phyloP scores from a whole-genome alignment of 2,113 vertebrate species.

The Malurus elegans region DNA sequence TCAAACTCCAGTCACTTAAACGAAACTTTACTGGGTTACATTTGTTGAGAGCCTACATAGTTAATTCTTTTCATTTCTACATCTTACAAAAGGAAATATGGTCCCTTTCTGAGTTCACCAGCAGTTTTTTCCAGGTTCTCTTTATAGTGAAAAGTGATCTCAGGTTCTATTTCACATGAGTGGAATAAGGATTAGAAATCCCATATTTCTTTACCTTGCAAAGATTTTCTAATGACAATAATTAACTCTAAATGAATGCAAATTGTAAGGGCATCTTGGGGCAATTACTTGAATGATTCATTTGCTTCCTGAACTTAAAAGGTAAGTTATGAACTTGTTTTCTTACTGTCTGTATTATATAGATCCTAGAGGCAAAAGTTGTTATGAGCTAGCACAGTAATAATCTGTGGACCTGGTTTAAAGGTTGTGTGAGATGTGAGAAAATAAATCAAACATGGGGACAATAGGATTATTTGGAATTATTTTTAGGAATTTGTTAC shows the following conservation, averaged over 20 bases:
- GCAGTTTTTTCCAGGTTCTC: not conserved
- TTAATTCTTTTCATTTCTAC: not conserved
- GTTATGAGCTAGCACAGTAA: not conserved
- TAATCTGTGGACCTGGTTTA: not conserved
- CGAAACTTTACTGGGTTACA: not conserved
- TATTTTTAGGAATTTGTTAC: not conserved
- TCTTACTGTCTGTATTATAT: not conserved
- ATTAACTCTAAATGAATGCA: conserved; percentile 1
- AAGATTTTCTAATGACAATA: not conserved
- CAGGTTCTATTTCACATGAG: not conserved
- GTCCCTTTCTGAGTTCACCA: not conserved
- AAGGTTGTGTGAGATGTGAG: not conserved
- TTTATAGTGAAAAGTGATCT: not conserved
- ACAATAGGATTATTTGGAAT: not conserved
- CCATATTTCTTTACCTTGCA: not conserved
- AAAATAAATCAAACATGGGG: not conserved
- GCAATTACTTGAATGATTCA: not conserved
- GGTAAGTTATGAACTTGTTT: not conserved
- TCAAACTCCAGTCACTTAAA: not conserved
- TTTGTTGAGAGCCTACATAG: not conserved
- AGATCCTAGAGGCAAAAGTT: not conserved
- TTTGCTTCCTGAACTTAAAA: not conserved
- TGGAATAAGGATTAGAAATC: not conserved
- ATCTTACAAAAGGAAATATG: not conserved
- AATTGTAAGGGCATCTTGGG: not conserved